Base-by-base conservation (phyloP, 2,888 invertebrate species). In the Ormyrus thymus region DNA sequence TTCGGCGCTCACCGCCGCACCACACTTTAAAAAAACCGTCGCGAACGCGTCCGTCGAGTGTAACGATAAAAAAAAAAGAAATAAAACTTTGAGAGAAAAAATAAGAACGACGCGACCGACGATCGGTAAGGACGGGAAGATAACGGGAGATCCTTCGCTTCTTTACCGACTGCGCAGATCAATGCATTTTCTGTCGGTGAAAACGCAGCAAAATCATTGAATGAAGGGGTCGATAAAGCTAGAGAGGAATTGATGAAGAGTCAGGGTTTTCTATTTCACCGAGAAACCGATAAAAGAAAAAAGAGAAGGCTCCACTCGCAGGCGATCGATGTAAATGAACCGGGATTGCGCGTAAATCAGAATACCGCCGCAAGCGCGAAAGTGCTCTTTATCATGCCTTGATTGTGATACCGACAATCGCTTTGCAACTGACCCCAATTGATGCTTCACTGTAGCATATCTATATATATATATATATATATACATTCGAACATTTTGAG, bases 381-480 rank as follows among this genome's bases (percentile, higher is more conserved):
- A 82, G 71, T 76, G 77, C 78, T 82, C 80, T 82, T 81, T 76
- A 82, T 84, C 82, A 83, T 83, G 83, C 83, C 83, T 85, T 84
- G 79, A 84, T 83, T 85, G 83, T 82, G 81, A 80, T 83, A 84
- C 79, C 77, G 76, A 85, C 70, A 82, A 82, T 83, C 76, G 86
- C 85, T 86, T 86, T 83, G 84, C 83, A 82, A 85, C 79, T 81
- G 81, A 82, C 79, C 83, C 82, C 81, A 81, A 85, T 83, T 81
- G 79, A 84, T 84, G 84, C 86, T 87, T 86, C 82, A 85, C 82
- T 82, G 85, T 85, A 86, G 83, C 84, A 83, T 82, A 82, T 66
- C 53, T 68, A 51, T 72, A 78, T 68, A 62, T 56, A 76, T 68
- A 51, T 61, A 78, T 29, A 29, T 29, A 29, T 29, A 29, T 29